A percentile compares a stretch with the other conserved stretches of the same genome.
These are phyloP conservation scores for Orchestes rusci DNA, from an alignment of 2,888 invertebrate species.

Conservation along the genomic window DNA sequence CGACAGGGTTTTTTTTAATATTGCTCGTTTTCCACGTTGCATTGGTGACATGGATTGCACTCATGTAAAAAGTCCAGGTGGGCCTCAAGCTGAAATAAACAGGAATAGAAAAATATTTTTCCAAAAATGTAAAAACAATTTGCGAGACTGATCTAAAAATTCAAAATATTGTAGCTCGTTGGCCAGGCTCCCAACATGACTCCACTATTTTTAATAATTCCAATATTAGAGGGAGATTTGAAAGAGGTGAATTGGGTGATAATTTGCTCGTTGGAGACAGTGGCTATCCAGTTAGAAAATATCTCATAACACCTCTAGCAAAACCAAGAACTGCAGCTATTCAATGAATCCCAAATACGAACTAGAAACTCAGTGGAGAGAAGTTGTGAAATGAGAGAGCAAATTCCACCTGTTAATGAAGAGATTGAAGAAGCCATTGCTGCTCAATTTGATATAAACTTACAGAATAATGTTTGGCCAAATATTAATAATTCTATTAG, in stretches of 20 bases:
- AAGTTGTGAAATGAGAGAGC: not conserved
- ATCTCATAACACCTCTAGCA: conserved; percentile 4
- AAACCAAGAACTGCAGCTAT: conserved; percentile 7
- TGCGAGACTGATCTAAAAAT: conserved; percentile 7
- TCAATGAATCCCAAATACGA: conserved; percentile 13
- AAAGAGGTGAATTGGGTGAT: conserved; percentile 1
- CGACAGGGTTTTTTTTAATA: conserved; percentile 23
- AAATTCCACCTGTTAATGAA: not conserved
- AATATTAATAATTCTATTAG: not conserved
- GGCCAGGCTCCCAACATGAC: too few species aligned
- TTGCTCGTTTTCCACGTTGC: conserved; percentile 24
- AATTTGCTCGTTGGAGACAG: conserved; percentile 5
- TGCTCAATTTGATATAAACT: too few species aligned
- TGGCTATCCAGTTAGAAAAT: conserved; percentile 5
- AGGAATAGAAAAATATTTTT: conserved; percentile 14
- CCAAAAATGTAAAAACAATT: conserved; percentile 10
- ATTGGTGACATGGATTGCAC: conserved; percentile 9
- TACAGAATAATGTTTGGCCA: not conserved
- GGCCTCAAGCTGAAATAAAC: conserved; percentile 9
- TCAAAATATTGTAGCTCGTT: conserved; percentile 10
- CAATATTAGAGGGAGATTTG: too few species aligned
- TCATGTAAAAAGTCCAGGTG: conserved; percentile 3
- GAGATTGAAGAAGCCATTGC: not conserved
- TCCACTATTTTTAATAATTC: too few species aligned
- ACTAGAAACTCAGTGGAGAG: conserved; percentile 29